phyloP scores from a whole-genome alignment of 2,113 vertebrate genomes.

The Callopanchax toddi region DNA sequence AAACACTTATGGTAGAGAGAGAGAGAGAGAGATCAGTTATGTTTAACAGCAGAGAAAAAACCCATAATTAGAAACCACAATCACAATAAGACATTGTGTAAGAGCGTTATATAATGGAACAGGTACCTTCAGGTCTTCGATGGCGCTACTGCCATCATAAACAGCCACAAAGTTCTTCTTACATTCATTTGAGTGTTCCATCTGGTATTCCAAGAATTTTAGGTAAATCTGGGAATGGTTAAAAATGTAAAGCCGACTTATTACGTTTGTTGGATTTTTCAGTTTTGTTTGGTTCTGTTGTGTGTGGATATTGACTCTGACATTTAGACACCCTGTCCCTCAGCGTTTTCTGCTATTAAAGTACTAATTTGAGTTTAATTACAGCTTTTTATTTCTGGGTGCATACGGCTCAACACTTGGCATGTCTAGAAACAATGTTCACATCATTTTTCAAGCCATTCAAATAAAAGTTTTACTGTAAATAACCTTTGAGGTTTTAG shows the following conservation, averaged over 20 bases:
- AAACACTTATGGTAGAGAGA: constrained; percentile 1
- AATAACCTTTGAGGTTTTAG: not conserved
- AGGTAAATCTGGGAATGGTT: constrained; percentile 86
- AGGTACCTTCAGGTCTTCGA: constrained; percentile 93
- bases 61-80: not conserved
- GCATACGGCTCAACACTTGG: not conserved
- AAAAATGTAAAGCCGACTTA: not conserved
- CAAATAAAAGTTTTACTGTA: not conserved
- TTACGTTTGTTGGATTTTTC: constrained; percentile 2
- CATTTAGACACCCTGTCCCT: too few species aligned
- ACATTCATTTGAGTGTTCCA: constrained; percentile 98
- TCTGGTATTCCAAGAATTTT: constrained; percentile 93
- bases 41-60: constrained; percentile 1
- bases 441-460: too few species aligned
- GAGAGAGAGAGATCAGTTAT: constrained; percentile 8
- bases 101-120: not conserved
- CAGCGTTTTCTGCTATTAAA: too few species aligned
- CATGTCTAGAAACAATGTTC: too few species aligned
- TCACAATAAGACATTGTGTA: not conserved
- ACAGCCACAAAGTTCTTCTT: constrained; percentile 97
- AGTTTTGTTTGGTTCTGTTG: too few species aligned
- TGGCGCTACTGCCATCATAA: constrained; percentile 94
- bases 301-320: too few species aligned
- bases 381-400: too few species aligned
- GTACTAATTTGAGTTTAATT: too few species aligned